Base-by-base conservation (phyloP, 2,888 invertebrate species). In the Amaurobius ferox region DNA sequence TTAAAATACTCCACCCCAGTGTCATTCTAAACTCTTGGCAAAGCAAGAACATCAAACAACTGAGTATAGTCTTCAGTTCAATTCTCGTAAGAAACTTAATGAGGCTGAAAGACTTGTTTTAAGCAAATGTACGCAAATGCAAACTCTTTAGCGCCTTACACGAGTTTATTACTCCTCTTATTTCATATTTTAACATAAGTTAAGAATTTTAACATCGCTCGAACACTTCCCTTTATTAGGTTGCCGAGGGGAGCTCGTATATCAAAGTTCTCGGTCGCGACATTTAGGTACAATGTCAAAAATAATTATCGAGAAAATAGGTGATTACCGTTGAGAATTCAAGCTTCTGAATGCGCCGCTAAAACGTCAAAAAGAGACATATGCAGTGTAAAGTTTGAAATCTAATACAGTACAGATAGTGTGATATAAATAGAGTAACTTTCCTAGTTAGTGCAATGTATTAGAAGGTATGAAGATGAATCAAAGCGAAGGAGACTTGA, bases 221-320 rank as follows among this genome's bases (percentile, higher is more conserved):
- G 23, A 55, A 55, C 23, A 55, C 23, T 23, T 55, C 23, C 55
- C 55, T 55, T 55, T 55, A 55, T 55, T 23, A 55, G 19, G 55
- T 55, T 23, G 55, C 23, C 1, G 23, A 55, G 55, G 55, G 55
- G 23, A 23, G 23, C 55, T 55, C 55, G 55, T 55, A 55, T 55
- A 23, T 55, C 55, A 44, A 16, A 7, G 2, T 44, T 44, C 55
- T 55, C 23, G 11, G 55, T 23, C 19, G 23, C 23, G 55, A 55
- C 55, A 55, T 55, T 55, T 55, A 55, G 23, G 55, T 55, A 55
- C 55, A 55, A 55, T 55, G 55, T 55, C 23, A 55, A 55, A 55
- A 55, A 55, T 55, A 55, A 55, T 55, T 55, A 55, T 23, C 55
- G 55, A 44, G 55, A 55, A 55, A 55, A 55, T 23, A 55, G 55